Evolutionary conservation across 2,113 vertebrate species (phyloP).

Genomic region (Accipiter cooperii): DNA sequence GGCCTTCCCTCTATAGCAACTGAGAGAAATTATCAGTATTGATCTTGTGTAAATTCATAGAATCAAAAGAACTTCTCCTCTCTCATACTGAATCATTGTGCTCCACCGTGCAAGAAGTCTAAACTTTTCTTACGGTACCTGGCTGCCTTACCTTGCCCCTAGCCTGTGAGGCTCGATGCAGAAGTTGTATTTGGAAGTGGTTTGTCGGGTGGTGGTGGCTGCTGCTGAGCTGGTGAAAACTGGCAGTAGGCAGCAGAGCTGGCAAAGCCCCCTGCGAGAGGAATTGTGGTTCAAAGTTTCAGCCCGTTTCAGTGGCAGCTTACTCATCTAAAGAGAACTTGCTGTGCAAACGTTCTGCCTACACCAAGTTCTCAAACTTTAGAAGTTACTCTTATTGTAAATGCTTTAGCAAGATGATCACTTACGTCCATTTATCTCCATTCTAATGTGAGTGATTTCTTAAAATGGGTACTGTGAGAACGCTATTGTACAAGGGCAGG

Average conservation of each 20-base stretch:
- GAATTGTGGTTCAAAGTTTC: not conserved
- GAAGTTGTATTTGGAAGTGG: not conserved
- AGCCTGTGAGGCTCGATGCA: not conserved
- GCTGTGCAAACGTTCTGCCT: not conserved
- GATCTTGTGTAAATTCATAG: not conserved
- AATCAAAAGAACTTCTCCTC: not conserved
- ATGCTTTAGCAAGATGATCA: not conserved
- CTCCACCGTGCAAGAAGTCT: not conserved
- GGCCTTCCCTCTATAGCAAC: not conserved
- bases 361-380: not conserved
- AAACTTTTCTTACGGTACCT: not conserved
- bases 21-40: not conserved
- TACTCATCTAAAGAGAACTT: not conserved
- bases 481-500: not conserved
- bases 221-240: conserved; percentile 1
- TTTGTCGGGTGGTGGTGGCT: not conserved
- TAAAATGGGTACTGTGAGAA: not conserved
- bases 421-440: not conserved
- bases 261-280: not conserved
- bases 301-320: not conserved
- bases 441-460: not conserved
- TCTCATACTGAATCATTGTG: not conserved
- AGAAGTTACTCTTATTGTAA: not conserved
- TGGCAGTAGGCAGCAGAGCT: not conserved
- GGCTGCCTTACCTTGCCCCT: not conserved